These are phyloP conservation scores for Varroa destructor DNA, from an alignment of 1,140 invertebrate genomes.

Conservation along the genomic window DNA sequence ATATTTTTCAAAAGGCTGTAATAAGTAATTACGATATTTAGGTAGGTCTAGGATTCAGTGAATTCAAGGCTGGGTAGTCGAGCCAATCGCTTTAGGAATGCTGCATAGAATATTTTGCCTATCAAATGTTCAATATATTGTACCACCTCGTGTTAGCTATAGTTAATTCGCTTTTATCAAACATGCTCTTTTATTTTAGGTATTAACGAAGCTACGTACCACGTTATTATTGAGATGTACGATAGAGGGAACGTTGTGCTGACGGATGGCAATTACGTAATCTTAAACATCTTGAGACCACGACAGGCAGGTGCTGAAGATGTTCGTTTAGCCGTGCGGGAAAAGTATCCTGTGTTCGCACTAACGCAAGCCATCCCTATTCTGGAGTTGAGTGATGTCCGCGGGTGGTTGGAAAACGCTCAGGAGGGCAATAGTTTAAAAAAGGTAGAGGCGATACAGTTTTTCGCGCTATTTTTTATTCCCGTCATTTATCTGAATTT, in stretches of 20 bases:
- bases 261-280: conserved; percentile 77
- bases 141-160: too few species aligned
- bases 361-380: conserved; percentile 41
- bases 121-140: too few species aligned
- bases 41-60: too few species aligned
- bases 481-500: not conserved
- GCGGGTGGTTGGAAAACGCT: conserved; percentile 50
- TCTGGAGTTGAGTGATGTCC: conserved; percentile 36
- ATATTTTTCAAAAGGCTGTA: too few species aligned
- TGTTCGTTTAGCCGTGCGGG: conserved; percentile 74
- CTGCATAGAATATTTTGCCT: too few species aligned
- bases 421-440: conserved; percentile 65
- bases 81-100: too few species aligned
- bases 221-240: conserved; percentile 89
- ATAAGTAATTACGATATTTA: too few species aligned
- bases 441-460: conserved; percentile 52
- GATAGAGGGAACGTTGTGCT: conserved; percentile 92
- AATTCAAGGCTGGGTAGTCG: too few species aligned
- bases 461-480: too few species aligned
- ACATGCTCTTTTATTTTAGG: not conserved
- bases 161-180: too few species aligned
- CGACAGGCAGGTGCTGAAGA: conserved; percentile 76
- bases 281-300: conserved; percentile 81
- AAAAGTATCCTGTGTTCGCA: conserved; percentile 70
- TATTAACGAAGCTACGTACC: conserved; percentile 78